Base-by-base conservation (phyloP, 2,113 vertebrate genomes). In the Istiophorus platypterus region DNA sequence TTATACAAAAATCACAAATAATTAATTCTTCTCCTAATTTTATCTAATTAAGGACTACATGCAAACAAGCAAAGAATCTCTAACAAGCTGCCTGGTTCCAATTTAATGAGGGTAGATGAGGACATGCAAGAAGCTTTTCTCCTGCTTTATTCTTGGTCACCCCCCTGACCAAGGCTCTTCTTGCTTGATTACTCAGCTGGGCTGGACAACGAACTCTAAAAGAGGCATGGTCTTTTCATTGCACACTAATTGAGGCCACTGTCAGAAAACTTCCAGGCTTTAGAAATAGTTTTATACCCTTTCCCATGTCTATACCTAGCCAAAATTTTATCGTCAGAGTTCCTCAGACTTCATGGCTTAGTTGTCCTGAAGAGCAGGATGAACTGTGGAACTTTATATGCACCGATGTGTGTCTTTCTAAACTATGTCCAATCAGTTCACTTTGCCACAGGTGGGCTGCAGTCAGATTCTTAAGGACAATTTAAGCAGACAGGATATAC, bases 1-100 rank as follows among this genome's bases (percentile, higher is more conserved):
- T 73, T 63, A 64, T 67, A 49, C 77, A 62, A 49, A 68, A 66
- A 77, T 63, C 57, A 59, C 63, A 81, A 86, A 84, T 84, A 71
- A 85, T 77, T 80, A 12, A 85, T 84, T 66, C 41, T 10, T 11
- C 62, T 78, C 72, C 47, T 58, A 47, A 78, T 81, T 82, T 74
- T 6, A 74, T 52, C 78, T 74, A 78, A 88, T 88, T 82, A 89
- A 45, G 41, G 52, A 31, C 51, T 1, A 22, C 24, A 67, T 82
- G 66, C 61, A 80, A 85, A 74, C 68, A 72, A 73, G 76, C 6
- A 27, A n/a, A 80, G 37, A 29, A 57, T 71, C 57, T 12, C 27
- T 34, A 59, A 75, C 14, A 49, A 69, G 67, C 65, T 75, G 73
- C 45, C 39, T 68, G 39, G 51, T 39, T 67, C 70, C 68, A 45